Percentiles rank a stretch among this genome's conserved stretches.
Evolutionary conservation across 2,797 vertebrate genomes (phyloP).

Genomic region (Psittacula echo): DNA sequence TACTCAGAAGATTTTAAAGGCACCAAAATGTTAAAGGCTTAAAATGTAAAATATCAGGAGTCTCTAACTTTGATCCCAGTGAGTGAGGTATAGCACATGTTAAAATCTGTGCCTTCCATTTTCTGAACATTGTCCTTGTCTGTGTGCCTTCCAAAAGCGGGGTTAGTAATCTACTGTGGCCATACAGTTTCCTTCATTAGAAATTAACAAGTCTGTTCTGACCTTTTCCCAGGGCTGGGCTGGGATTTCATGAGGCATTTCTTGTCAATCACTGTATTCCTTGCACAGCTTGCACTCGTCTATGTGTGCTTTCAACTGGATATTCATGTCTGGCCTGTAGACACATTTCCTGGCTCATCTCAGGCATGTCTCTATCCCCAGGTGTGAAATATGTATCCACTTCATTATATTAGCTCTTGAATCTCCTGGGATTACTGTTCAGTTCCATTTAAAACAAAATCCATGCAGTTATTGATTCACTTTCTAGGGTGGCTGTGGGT

Average conservation of each 20-base stretch:
- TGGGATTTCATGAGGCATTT: conserved; percentile 25
- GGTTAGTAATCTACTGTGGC: not conserved
- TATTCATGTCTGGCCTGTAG: conserved; percentile 51
- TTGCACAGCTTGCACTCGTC: conserved; percentile 25
- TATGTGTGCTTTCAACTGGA: conserved; percentile 14
- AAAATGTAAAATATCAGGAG: not conserved
- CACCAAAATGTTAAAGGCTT: not conserved
- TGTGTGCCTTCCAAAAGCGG: not conserved
- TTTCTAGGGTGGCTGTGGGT: not conserved
- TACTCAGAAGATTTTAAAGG: not conserved
- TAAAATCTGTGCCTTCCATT: not conserved
- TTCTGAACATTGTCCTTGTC: not conserved
- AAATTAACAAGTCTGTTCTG: conserved; percentile 9
- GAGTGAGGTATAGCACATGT: not conserved
- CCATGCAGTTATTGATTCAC: not conserved
- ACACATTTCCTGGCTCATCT: conserved; percentile 66
- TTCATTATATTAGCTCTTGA: conserved; percentile 50
- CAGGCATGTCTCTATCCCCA: conserved; percentile 59
- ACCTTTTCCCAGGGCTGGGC: conserved; percentile 14
- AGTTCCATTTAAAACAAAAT: conserved; percentile 50
- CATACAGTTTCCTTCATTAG: conserved; percentile 13
- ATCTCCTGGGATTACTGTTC: conserved; percentile 48
- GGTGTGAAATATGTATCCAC: conserved; percentile 54
- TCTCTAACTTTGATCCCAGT: not conserved
- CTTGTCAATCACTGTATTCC: conserved; percentile 35